phyloP scores from a whole-genome alignment of 2,113 vertebrate species.

The Fulica atra region DNA sequence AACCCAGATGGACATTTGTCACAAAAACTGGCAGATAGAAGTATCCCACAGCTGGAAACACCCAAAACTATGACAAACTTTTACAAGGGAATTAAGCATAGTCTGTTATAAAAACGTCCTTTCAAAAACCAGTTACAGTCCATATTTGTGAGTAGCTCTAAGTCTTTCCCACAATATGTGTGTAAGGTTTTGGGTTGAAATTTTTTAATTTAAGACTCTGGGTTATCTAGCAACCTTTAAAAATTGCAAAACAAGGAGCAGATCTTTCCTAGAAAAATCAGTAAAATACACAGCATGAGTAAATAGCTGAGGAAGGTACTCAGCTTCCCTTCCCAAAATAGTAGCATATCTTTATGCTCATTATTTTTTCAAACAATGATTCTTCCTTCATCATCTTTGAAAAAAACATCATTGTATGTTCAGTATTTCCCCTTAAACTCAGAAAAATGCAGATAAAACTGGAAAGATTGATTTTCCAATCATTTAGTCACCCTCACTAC shows the following conservation, averaged over 20 bases:
- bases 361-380: not conserved
- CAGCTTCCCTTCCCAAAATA: not conserved
- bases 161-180: not conserved
- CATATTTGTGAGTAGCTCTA: not conserved
- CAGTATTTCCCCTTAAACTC: not conserved
- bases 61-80: not conserved
- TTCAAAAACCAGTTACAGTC: not conserved
- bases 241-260: not conserved
- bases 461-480: not conserved
- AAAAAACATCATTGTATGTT: not conserved
- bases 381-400: not conserved
- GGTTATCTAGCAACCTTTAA: not conserved
- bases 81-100: not conserved
- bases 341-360: not conserved
- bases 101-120: not conserved
- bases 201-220: not conserved
- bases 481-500: not conserved
- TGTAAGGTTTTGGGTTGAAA: not conserved
- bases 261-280: not conserved
- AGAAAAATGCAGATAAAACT: not conserved
- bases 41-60: not conserved
- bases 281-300: not conserved
- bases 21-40: not conserved
- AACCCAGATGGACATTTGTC: not conserved
- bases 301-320: not conserved